A percentile compares a stretch with the other conserved stretches of the same genome.
phyloP scores from a whole-genome alignment of 2,797 vertebrate species.

The Synanceia verrucosa region DNA sequence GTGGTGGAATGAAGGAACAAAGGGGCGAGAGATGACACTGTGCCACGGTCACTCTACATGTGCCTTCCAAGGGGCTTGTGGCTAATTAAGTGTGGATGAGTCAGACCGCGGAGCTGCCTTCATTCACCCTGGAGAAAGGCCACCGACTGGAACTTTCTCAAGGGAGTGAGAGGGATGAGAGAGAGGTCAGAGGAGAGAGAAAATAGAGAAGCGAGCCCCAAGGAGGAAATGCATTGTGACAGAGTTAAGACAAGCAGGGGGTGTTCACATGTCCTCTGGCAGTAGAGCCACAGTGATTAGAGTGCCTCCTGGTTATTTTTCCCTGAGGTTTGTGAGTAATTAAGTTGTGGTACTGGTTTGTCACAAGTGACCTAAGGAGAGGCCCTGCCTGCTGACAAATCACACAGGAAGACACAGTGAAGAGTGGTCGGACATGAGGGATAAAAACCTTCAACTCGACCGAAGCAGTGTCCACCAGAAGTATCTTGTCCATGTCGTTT shows the following conservation, averaged over 20 bases:
- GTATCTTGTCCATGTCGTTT: slow-evolving; percentile 6
- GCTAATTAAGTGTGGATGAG: slow-evolving; percentile 74
- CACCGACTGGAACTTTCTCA: slow-evolving; percentile 66
- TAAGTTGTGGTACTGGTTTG: slow-evolving; percentile 44
- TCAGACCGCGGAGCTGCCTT: slow-evolving; percentile 64
- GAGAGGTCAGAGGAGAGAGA: slow-evolving; percentile 51
- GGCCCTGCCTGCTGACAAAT: slow-evolving; percentile 32
- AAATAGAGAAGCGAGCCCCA: slow-evolving; percentile 33
- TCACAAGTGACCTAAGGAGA: slow-evolving; percentile 52
- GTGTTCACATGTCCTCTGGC: slow-evolving; percentile 50
- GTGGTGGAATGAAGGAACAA: slow-evolving; percentile 28
- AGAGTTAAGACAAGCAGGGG: slow-evolving; percentile 39
- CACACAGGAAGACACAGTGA: slow-evolving; percentile 23
- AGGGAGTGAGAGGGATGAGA: slow-evolving; percentile 39
- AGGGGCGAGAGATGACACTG: slow-evolving; percentile 9
- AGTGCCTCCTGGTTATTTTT: slow-evolving; percentile 44
- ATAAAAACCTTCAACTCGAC: slow-evolving; percentile 9
- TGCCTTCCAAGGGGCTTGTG: slow-evolving; percentile 66
- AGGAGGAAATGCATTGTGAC: slow-evolving; percentile 59
- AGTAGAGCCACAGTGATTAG: slow-evolving; percentile 46
- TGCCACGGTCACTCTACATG: slow-evolving; percentile 46
- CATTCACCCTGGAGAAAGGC: slow-evolving; percentile 69
- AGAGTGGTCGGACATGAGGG: slow-evolving; percentile 10
- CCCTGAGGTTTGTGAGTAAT: slow-evolving; percentile 57
- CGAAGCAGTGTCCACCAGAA: slow-evolving; percentile 23